Percentiles rank a stretch among this genome's conserved stretches.
phyloP scores from a whole-genome alignment of 2,888 invertebrate species.

The Drosophila stalkeri region DNA sequence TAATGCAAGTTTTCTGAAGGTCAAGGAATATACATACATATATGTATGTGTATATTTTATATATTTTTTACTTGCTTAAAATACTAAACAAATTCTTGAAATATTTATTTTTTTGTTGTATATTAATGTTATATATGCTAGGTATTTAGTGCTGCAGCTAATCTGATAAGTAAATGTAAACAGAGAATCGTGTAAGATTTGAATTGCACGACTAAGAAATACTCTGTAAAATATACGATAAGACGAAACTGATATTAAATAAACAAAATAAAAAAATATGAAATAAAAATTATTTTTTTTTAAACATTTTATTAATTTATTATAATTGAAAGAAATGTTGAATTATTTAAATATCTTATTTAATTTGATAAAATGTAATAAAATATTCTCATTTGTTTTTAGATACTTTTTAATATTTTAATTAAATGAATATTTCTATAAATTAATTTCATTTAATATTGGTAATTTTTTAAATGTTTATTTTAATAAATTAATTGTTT shows the following conservation, averaged over 20 bases:
- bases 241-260: not conserved
- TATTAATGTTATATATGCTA: not conserved
- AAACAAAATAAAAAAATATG: not conserved
- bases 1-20: not conserved
- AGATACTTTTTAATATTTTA: too few species aligned
- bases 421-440: too few species aligned
- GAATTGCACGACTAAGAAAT: not conserved
- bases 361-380: not conserved
- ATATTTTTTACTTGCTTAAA: not conserved
- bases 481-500: too few species aligned
- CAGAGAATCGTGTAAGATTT: not conserved
- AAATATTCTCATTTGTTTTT: too few species aligned
- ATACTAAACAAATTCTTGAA: not conserved
- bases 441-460: too few species aligned
- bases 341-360: not conserved
- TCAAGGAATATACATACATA: constrained; percentile 1
- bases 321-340: not conserved
- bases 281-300: too few species aligned
- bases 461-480: too few species aligned
- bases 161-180: constrained; percentile 18
- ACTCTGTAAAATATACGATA: not conserved
- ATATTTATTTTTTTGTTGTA: constrained; percentile 16
- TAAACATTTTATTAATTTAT: not conserved
- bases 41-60: not conserved
- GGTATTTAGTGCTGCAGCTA: not conserved